Evolutionary conservation across 2,113 vertebrate species (phyloP), one percentile per base, ranked within the genome.

Genomic region (Nipponia nippon): DNA sequence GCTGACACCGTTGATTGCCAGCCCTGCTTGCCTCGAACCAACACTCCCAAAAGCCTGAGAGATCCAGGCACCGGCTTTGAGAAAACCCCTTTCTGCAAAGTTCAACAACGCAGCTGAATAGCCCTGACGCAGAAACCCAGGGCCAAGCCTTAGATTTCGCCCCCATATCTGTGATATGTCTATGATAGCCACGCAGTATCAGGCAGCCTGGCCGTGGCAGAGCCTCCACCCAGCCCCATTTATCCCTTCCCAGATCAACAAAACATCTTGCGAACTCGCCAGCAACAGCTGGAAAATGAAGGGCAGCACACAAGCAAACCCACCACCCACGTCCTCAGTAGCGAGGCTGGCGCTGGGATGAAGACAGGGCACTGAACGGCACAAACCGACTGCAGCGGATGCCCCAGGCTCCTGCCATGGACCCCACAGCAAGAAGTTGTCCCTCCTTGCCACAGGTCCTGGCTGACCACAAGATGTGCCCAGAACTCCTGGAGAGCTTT

Each of bases 81-180:
- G 55, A 59, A 46, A 86, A 69, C 18, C 8, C 38, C 42, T 46
- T 78, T 53, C 26, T 89, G 52, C 61, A 32, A 53, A 75, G 73
- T 36, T 75, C 87, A 77, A 50, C 49, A 10, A 6, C 0, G 0
- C 36, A 58, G 42, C 46, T 62, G 53, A 56, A 71, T 6, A 79
- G n/a, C 52, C 30, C 58, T 4, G 5, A 63, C 75, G 26, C 86
- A 84, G 72, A 62, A 73, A 70, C 11, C 40, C 36, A 4, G 76
- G 34, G 53, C 16, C 13, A 34, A 32, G 10, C 5, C 27, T 26
- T 56, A 34, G 40, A 14, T 49, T 20, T 86, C 61, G 5, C 25
- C 27, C 42, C 67, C 2, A 1, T 25, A 32, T 55, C 73, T 5
- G 4, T 1, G 3, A 8, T 6, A 11, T 2, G 10, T 6, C 86